A percentile compares a stretch with the other conserved stretches of the same genome.
These are phyloP conservation scores for Perca fluviatilis DNA, from an alignment of 2,113 vertebrate species.

Conservation along the genomic window DNA sequence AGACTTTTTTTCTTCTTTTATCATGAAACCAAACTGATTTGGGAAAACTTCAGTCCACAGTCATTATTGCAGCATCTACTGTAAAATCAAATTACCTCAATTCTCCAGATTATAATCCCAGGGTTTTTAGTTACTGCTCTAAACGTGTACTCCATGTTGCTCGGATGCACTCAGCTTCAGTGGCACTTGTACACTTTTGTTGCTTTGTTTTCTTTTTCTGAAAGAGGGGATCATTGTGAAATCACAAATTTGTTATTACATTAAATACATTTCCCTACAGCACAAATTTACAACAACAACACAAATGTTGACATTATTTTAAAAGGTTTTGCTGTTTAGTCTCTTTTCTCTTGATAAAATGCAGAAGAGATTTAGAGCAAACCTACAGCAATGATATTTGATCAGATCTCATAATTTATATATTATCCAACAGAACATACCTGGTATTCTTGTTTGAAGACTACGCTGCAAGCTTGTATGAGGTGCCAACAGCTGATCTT, in stretches of 20 bases:
- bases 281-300: not conserved
- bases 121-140: slow-evolving; percentile 85
- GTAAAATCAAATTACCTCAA: slow-evolving; percentile 84
- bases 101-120: slow-evolving; percentile 90
- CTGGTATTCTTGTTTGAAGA: slow-evolving; percentile 17
- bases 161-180: slow-evolving; percentile 9
- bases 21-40: slow-evolving; percentile 9
- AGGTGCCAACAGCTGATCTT: slow-evolving; percentile 40
- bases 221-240: slow-evolving; percentile 5
- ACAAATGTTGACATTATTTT: not conserved
- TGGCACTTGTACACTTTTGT: not conserved
- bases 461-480: not conserved
- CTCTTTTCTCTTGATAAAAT: not conserved
- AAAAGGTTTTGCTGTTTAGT: not conserved
- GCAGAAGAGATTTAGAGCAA: not conserved
- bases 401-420: not conserved
- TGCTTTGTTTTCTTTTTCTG: slow-evolving; percentile 9
- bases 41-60: not conserved
- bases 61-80: not conserved
- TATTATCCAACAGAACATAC: slow-evolving; percentile 16
- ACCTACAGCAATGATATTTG: not conserved
- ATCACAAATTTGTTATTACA: not conserved
- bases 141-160: slow-evolving; percentile 85
- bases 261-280: not conserved
- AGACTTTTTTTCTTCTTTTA: not conserved